Percentiles rank a stretch among this genome's conserved stretches.
Evolutionary conservation across 2,888 invertebrate genomes (phyloP).

Genomic region (Yponomeuta cagnagella): DNA sequence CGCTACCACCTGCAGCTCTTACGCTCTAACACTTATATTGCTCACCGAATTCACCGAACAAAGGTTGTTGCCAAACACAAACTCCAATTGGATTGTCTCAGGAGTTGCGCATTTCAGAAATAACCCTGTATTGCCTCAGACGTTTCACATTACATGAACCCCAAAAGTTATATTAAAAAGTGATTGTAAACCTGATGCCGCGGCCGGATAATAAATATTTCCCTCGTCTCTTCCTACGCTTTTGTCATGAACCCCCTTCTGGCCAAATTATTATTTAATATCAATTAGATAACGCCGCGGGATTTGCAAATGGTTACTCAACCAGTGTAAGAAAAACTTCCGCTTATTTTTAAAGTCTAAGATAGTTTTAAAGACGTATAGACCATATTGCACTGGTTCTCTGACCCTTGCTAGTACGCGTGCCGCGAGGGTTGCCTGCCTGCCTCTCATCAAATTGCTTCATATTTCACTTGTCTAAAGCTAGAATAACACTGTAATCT

Average conservation of each 20-base stretch:
- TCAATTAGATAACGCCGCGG: slow-evolving; percentile 36
- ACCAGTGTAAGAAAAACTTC: slow-evolving; percentile 27
- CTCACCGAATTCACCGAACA: too few species aligned
- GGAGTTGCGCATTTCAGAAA: not conserved
- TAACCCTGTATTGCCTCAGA: not conserved
- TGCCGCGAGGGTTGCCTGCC: slow-evolving; percentile 14
- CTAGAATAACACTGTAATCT: slow-evolving; percentile 23
- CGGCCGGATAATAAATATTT: slow-evolving; percentile 34
- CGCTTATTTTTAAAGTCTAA: not conserved
- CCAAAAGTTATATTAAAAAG: slow-evolving; percentile 29
- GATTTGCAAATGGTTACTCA: not conserved
- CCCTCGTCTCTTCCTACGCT: slow-evolving; percentile 18
- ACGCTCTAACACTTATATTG: too few species aligned
- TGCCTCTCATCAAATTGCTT: slow-evolving; percentile 27
- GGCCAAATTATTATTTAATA: slow-evolving; percentile 48
- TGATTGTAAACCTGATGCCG: slow-evolving; percentile 30
- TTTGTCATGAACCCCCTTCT: slow-evolving; percentile 33
- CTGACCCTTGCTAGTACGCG: not conserved
- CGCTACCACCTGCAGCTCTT: too few species aligned
- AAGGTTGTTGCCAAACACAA: too few species aligned
- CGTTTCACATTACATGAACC: slow-evolving; percentile 13
- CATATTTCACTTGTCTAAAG: slow-evolving; percentile 29
- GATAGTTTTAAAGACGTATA: not conserved
- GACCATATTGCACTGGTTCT: not conserved
- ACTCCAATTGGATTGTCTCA: too few species aligned